Percentiles rank a stretch among this genome's conserved stretches.
phyloP scores from a whole-genome alignment of 2,797 vertebrate species.

The Argentina silus region DNA sequence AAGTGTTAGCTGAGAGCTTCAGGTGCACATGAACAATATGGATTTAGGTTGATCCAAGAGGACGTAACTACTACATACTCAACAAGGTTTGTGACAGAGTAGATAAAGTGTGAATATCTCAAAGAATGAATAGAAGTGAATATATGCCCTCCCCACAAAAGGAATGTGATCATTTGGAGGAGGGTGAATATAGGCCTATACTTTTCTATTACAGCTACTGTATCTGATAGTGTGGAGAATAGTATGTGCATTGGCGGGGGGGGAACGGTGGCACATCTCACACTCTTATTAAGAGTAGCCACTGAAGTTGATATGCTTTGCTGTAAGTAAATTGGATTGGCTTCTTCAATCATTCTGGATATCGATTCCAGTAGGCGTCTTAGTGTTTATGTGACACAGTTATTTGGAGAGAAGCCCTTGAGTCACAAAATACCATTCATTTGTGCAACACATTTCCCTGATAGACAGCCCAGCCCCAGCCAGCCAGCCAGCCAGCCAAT shows the following conservation, averaged over 20 bases:
- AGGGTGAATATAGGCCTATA: neutral
- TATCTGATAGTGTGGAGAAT: neutral
- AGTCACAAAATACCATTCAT: conserved; percentile 13
- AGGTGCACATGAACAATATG: neutral
- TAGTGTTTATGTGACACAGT: conserved; percentile 39
- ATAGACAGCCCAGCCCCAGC: neutral
- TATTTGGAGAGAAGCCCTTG: conserved; percentile 16
- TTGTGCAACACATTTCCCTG: conserved; percentile 19
- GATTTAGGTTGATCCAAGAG: neutral
- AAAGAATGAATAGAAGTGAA: neutral
- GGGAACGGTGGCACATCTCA: conserved; percentile 16
- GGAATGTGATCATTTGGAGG: neutral
- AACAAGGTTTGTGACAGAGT: neutral
- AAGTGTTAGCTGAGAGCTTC: neutral
- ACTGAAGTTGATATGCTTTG: conserved; percentile 59
- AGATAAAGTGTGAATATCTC: neutral
- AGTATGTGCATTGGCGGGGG: neutral
- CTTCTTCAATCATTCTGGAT: conserved; percentile 63
- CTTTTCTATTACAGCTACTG: neutral
- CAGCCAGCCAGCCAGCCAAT: neutral
- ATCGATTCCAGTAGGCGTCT: conserved; percentile 53
- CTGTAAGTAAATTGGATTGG: conserved; percentile 63
- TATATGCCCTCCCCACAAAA: neutral
- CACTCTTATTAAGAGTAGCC: conserved; percentile 51
- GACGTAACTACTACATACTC: neutral